Evolutionary conservation across 37 sponge, comb jelly and placozoan species (phyloP).

Genomic region (Tethya wilhelma): DNA sequence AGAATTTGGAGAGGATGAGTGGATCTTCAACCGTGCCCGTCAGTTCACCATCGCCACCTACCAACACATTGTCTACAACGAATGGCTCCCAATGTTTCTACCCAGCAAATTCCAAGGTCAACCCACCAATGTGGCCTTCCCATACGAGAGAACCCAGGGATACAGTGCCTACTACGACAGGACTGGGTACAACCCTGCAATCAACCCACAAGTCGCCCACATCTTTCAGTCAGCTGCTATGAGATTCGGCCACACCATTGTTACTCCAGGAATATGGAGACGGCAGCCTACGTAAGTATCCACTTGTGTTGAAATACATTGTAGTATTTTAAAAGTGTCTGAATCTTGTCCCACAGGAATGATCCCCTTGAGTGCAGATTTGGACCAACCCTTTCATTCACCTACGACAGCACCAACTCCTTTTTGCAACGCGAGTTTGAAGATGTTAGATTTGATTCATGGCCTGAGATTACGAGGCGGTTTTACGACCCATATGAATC

Average conservation of each 20-base stretch:
- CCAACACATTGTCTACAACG: conserved; percentile 85
- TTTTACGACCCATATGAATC: background rate
- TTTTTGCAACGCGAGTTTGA: conserved; percentile 6
- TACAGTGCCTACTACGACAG: conserved; percentile 64
- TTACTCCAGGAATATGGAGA: conserved; percentile 92
- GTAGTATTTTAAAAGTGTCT: background rate
- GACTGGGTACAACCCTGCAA: conserved; percentile 82
- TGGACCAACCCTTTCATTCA: conserved; percentile 2
- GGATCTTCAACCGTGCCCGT: conserved; percentile 90
- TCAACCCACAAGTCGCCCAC: conserved; percentile 89
- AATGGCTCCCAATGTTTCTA: conserved; percentile 91
- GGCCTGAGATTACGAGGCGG: background rate
- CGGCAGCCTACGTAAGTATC: conserved; percentile 33
- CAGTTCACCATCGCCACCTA: conserved; percentile 93
- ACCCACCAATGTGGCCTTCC: background rate
- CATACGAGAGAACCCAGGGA: conserved; percentile 39
- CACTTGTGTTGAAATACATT: background rate
- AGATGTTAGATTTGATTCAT: background rate
- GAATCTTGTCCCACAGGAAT: background rate
- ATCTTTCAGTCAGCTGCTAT: conserved; percentile 95
- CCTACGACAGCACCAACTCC: conserved; percentile 4
- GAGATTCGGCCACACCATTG: conserved; percentile 95
- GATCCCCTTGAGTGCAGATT: conserved; percentile 3
- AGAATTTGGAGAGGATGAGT: conserved; percentile 71
- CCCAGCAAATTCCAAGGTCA: conserved; percentile 47